A percentile compares a stretch with the other conserved stretches of the same genome.
phyloP scores from a whole-genome alignment of 2,888 invertebrate species.

The Diarsia mendica region DNA sequence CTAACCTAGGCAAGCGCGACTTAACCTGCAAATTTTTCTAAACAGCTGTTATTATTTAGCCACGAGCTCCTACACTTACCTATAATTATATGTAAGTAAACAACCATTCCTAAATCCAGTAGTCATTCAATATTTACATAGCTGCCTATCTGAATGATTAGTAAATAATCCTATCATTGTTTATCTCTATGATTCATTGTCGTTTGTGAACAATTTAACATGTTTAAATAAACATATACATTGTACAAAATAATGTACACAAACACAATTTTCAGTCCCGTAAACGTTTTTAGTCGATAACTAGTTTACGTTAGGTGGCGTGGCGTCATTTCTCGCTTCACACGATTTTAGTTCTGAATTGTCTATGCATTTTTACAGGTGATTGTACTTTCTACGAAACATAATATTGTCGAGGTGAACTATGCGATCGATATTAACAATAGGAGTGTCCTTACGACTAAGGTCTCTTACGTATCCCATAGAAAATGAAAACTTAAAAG shows the following conservation, averaged over 20 bases:
- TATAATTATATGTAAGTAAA: too few relatives aligned
- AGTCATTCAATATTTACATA: conserved; percentile 16
- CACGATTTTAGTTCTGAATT: too few relatives aligned
- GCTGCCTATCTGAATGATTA: background rate
- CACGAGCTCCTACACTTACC: too few relatives aligned
- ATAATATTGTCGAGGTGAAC: background rate
- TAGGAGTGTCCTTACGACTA: background rate
- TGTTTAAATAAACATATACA: background rate
- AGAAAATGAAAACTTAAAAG: too few relatives aligned
- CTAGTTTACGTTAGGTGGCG: too few relatives aligned
- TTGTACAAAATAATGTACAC: background rate
- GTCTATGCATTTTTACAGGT: too few relatives aligned
- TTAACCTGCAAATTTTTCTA: background rate
- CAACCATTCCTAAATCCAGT: background rate
- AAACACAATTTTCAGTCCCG: background rate
- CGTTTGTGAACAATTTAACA: background rate
- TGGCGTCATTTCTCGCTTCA: too few relatives aligned
- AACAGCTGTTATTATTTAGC: background rate
- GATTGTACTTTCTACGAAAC: conserved; percentile 15
- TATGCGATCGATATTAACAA: background rate
- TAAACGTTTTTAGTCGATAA: too few relatives aligned
- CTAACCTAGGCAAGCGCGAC: background rate
- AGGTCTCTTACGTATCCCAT: background rate
- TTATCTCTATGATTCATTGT: conserved; percentile 28
- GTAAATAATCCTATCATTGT: conserved; percentile 15